phyloP scores from a whole-genome alignment of 2,888 invertebrate species.

The Hymenopus coronatus region DNA sequence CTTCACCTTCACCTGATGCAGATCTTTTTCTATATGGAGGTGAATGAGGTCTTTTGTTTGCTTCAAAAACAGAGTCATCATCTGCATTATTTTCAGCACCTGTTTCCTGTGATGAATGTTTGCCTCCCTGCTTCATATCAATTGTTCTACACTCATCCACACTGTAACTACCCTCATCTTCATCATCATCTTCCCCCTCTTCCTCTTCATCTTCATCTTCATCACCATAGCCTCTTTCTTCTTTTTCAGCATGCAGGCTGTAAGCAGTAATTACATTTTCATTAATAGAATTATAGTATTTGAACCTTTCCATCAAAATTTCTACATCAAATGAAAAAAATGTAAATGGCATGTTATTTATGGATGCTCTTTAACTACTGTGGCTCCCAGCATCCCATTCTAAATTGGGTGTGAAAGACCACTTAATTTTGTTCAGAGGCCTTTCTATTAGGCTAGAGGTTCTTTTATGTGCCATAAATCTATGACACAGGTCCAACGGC shows the following conservation, averaged over 20 bases:
- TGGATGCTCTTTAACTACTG: no score
- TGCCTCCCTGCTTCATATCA: background rate
- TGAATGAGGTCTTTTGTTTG: background rate
- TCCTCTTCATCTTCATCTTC: constrained; percentile 12
- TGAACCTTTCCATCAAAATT: background rate
- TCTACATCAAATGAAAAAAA: background rate
- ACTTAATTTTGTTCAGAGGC: no score
- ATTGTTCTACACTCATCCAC: background rate
- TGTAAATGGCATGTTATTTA: no score
- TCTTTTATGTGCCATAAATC: no score
- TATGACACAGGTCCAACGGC: no score
- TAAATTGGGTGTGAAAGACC: no score
- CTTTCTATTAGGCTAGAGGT: no score
- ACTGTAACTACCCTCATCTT: background rate
- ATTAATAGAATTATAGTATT: background rate
- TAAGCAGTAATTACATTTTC: constrained; percentile 28
- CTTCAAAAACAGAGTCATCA: background rate
- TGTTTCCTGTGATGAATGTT: background rate
- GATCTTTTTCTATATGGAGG: background rate
- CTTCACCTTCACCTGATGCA: background rate
- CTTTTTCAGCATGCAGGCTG: constrained; percentile 42
- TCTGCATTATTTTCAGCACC: background rate
- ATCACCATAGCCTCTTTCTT: constrained; percentile 37
- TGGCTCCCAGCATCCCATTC: no score
- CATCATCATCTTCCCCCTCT: background rate